These are phyloP conservation scores for Ectropis crepuscularia DNA, from an alignment of 2,888 invertebrate species.

Conservation along the genomic window DNA sequence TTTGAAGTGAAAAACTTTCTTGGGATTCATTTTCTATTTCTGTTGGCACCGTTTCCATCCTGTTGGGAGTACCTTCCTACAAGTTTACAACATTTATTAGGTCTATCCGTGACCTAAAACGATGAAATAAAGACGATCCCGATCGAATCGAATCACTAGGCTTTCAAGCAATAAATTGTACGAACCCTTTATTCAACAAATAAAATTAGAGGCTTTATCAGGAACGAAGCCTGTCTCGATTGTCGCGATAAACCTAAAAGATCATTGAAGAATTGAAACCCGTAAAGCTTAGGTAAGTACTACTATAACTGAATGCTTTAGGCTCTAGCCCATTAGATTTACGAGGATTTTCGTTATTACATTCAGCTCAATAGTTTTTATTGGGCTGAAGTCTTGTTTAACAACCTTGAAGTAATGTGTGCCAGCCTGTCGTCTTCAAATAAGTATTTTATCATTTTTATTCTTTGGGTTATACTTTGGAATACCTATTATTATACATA, in stretches of 20 bases:
- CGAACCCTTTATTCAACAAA: conserved; percentile 17
- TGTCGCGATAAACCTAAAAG: conserved; percentile 12
- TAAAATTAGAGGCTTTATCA: conserved; percentile 15
- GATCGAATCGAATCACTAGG: conserved; percentile 2
- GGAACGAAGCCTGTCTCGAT: conserved; percentile 11
- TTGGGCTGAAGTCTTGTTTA: conserved; percentile 9
- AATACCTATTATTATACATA: neutral
- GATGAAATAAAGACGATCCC: conserved; percentile 8
- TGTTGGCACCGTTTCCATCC: no score
- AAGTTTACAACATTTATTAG: neutral
- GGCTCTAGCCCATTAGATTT: conserved; percentile 18
- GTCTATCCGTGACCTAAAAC: neutral
- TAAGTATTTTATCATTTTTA: neutral
- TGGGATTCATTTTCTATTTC: no score
- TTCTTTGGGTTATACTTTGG: neutral
- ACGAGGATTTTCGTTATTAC: conserved; percentile 23
- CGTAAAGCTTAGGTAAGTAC: conserved; percentile 7
- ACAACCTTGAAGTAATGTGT: conserved; percentile 10
- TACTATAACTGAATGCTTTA: conserved; percentile 12
- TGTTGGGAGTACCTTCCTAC: neutral
- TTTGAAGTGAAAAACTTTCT: no score
- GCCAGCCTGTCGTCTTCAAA: neutral
- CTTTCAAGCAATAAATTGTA: conserved; percentile 9
- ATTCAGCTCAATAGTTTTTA: conserved; percentile 20
- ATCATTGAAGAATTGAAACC: conserved; percentile 11